phyloP scores from a whole-genome alignment of 2,888 invertebrate genomes.

The Macrosoma leucophasiata region DNA sequence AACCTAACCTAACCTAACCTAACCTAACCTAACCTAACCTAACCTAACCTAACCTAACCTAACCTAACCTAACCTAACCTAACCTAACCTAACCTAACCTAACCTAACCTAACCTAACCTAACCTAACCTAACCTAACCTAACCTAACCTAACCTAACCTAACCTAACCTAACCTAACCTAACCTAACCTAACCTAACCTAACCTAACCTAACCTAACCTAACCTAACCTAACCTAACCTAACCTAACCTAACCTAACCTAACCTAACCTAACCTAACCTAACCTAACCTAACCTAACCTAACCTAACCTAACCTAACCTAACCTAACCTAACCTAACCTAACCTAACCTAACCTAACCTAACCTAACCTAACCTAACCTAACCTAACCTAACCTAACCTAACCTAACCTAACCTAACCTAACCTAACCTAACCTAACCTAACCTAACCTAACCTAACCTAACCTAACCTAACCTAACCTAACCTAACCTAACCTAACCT shows the following conservation, averaged over 20 bases:
- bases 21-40: constrained; percentile 27
- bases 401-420: constrained; percentile 15
- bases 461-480: constrained; percentile 9
- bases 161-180: constrained; percentile 9
- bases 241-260: constrained; percentile 9
- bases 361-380: constrained; percentile 15
- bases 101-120: constrained; percentile 17
- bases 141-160: too few species aligned
- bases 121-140: constrained; percentile 11
- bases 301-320: constrained; percentile 15
- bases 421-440: constrained; percentile 14
- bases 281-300: constrained; percentile 15
- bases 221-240: constrained; percentile 13
- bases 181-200: constrained; percentile 10
- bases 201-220: constrained; percentile 9
- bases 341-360: constrained; percentile 15
- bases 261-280: constrained; percentile 11
- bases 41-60: constrained; percentile 21
- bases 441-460: constrained; percentile 8
- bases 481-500: constrained; percentile 16
- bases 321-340: constrained; percentile 15
- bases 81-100: constrained; percentile 20
- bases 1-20: constrained; percentile 26
- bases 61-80: constrained; percentile 21
- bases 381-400: constrained; percentile 15